These are phyloP conservation scores for Rallus limicola DNA, from an alignment of 2,113 vertebrate genomes.

Conservation along the genomic window DNA sequence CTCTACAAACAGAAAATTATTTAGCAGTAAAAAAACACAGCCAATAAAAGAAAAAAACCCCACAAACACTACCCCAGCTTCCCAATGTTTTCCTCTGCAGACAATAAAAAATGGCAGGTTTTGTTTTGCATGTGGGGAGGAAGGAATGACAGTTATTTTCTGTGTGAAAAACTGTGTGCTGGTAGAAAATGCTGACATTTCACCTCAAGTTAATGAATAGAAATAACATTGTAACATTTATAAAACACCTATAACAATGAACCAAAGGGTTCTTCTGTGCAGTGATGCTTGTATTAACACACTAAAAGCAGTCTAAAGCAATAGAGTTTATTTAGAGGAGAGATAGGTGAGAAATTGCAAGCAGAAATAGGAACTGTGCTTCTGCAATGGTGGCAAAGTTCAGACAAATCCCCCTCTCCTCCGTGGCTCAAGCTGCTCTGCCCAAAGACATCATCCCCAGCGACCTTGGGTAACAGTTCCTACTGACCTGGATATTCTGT, in stretches of 20 bases:
- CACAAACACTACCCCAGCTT: accelerated
- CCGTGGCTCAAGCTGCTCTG: not conserved
- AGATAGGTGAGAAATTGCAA: not conserved
- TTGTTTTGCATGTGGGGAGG: not conserved
- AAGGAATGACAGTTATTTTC: not conserved
- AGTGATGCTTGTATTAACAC: not conserved
- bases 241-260: not conserved
- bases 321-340: not conserved
- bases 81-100: not conserved
- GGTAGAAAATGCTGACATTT: not conserved
- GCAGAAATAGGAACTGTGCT: not conserved
- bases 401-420: not conserved
- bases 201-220: not conserved
- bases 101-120: not conserved
- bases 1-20: not conserved
- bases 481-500: not conserved
- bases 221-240: not conserved
- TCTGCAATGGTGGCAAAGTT: not conserved
- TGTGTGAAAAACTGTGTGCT: not conserved
- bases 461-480: not conserved
- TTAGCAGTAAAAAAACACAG: not conserved
- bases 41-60: not conserved
- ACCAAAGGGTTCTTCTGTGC: not conserved
- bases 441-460: not conserved
- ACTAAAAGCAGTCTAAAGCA: not conserved